A percentile compares a stretch with the other conserved stretches of the same genome.
Conservation (phyloP, 2,888 invertebrate genomes). For the Anarsia innoxiella region DNA sequence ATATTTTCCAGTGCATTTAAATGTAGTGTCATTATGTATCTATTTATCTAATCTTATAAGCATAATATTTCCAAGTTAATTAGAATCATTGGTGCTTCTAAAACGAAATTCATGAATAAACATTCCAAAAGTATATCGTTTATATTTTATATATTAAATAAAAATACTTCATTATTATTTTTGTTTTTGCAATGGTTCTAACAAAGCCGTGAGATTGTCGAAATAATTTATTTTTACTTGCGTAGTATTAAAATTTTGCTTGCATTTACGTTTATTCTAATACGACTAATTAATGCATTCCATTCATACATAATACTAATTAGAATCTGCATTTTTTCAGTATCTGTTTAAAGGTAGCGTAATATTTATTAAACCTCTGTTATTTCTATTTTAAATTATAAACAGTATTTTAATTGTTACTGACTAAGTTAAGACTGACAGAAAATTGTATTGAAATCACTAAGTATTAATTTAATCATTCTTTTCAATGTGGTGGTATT, state of each 20-base stretch:
- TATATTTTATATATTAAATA: too few relatives aligned
- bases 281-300: constrained; percentile 45
- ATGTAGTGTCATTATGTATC: too few relatives aligned
- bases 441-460: constrained; percentile 57
- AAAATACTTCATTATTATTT: too few relatives aligned
- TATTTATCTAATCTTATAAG: too few relatives aligned
- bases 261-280: constrained; percentile 29
- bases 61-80: too few relatives aligned
- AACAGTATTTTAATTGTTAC: constrained; percentile 67
- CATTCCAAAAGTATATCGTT: constrained; percentile 20
- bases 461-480: constrained; percentile 53
- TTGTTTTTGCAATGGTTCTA: too few relatives aligned
- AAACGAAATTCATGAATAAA: constrained; percentile 16
- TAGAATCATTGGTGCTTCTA: constrained; percentile 23
- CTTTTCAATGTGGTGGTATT: constrained; percentile 56
- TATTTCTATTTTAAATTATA: constrained; percentile 41
- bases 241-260: too few relatives aligned
- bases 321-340: constrained; percentile 44
- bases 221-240: constrained; percentile 18
- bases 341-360: constrained; percentile 19
- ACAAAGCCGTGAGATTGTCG: constrained; percentile 13
- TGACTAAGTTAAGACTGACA: constrained; percentile 72
- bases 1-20: too few relatives aligned
- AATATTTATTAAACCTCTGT: constrained; percentile 31
- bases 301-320: constrained; percentile 36